Evolutionary conservation across 2,888 invertebrate species (phyloP), one percentile per base, ranked within the genome.

Genomic region (Polyommatus iphigenia): DNA sequence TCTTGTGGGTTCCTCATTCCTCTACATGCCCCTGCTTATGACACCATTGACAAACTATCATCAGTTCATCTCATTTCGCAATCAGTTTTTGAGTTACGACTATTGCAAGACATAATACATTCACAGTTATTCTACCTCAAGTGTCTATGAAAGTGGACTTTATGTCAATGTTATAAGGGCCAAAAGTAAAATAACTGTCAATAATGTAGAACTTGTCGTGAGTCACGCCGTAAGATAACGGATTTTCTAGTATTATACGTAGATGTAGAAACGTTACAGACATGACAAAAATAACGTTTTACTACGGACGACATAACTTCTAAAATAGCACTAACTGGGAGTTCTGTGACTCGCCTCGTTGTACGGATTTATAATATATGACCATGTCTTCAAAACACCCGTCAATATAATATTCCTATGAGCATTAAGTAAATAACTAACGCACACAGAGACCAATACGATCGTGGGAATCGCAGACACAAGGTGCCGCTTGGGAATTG

Each of bases 121-220:
- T 59, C 59, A 59, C 7, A 59, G 59, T 20, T 20, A 59, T 59
- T 59, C 8, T 20, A 59, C 8, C 59, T n/a, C 59, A 0, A 20
- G 2, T 20, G n/a, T 7, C 10, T 46, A 59, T 18, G 59, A 59
- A 20, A 59, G 20, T 59, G 20, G n/a, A 20, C 59, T 20, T n/a
- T 20, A 59, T n/a, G 2, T 18, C 2, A 20, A 20, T 5, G 59
- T 2, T 8, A 59, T 59, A 20, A 59, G 20, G 59, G n/a, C 20
- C 5, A 20, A 8, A 59, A 2, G 59, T 59, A 59, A 0, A 59
- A 20, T 59, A 59, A 0, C 54, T 20, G 46, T 46, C 46, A 46
- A 29, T 67, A 67, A 67, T 67, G 24, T 67, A 67, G 15, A 32
- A 67, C 15, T 29, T 67, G 67, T 67, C 67, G 67, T 67, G 67